These are phyloP conservation scores for Lasius fuliginosus DNA, from an alignment of 2,888 invertebrate species.

Conservation along the genomic window DNA sequence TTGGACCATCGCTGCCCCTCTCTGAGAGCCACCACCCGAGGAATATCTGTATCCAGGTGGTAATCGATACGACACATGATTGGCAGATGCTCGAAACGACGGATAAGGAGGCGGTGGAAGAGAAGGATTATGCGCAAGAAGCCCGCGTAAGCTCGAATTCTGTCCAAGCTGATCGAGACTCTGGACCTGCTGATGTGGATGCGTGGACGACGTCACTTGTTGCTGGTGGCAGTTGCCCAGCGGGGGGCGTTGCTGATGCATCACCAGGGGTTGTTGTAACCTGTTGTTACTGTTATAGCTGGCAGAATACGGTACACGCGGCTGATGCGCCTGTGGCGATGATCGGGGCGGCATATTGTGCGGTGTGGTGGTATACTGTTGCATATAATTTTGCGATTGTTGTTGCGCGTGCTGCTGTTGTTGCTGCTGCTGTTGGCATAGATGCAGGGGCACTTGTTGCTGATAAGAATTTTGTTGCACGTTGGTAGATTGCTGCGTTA, in stretches of 20 bases:
- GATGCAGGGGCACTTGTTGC: constrained; percentile 79
- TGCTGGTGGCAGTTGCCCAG: constrained; percentile 83
- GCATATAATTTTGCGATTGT: constrained; percentile 85
- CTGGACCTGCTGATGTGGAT: constrained; percentile 87
- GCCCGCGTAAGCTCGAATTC: constrained; percentile 78
- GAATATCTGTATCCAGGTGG: constrained; percentile 81
- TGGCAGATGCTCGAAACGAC: constrained; percentile 77
- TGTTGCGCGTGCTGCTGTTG: constrained; percentile 84
- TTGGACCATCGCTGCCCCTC: constrained; percentile 63
- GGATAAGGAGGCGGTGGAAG: constrained; percentile 40
- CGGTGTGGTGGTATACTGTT: constrained; percentile 83
- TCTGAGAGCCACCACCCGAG: constrained; percentile 67
- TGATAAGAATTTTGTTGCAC: constrained; percentile 77
- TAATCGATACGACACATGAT: constrained; percentile 81
- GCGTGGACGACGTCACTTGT: constrained; percentile 88
- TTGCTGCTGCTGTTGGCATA: constrained; percentile 84
- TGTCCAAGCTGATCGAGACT: constrained; percentile 80
- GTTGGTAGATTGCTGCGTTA: constrained; percentile 69
- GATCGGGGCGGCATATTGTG: constrained; percentile 83
- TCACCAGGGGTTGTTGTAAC: constrained; percentile 80
- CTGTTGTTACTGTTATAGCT: constrained; percentile 82
- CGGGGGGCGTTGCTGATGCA: constrained; percentile 81
- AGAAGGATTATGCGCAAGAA: constrained; percentile 81
- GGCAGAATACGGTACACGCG: constrained; percentile 78
- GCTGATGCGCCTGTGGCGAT: constrained; percentile 81